Percentiles rank a stretch among this genome's conserved stretches.
These are phyloP conservation scores for Ictidomys tridecemlineatus DNA, from an alignment of 2,113 vertebrate species.

Conservation along the genomic window DNA sequence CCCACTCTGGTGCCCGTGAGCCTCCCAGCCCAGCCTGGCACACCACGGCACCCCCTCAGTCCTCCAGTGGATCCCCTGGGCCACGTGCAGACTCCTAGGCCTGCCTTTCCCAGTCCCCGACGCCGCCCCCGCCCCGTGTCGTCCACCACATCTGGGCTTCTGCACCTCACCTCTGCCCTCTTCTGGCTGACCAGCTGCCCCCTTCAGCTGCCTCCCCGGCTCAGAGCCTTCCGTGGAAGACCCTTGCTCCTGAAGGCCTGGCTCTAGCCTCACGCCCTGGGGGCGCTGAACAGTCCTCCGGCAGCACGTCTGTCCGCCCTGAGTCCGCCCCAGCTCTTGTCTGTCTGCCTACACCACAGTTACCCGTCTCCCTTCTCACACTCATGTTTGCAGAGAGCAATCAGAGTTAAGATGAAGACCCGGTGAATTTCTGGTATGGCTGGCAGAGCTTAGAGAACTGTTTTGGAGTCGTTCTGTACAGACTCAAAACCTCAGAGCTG, in stretches of 20 bases:
- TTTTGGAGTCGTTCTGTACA: neutral
- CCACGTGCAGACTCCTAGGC: neutral
- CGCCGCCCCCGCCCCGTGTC: neutral
- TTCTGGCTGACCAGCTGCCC: neutral
- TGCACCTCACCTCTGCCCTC: no score
- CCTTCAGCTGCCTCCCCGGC: neutral
- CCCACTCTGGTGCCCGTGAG: neutral
- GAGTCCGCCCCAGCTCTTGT: neutral
- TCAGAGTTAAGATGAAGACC: conserved; percentile 18
- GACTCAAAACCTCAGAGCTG: neutral
- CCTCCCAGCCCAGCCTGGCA: no score
- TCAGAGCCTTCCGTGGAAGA: neutral
- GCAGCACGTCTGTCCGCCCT: neutral
- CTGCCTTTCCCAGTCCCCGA: neutral
- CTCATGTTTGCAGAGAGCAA: conserved; percentile 18
- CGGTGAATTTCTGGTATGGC: neutral
- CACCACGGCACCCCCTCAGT: rapidly evolving
- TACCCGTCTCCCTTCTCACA: conserved; percentile 18
- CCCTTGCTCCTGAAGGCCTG: neutral
- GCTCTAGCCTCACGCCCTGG: neutral
- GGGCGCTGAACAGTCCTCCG: no score
- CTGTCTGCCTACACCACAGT: conserved; percentile 13
- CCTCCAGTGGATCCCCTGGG: neutral
- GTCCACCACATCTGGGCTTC: neutral
- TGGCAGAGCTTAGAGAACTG: neutral